Base-by-base conservation (phyloP, 2,888 invertebrate species). In the Dasysyrphus albostriatus region DNA sequence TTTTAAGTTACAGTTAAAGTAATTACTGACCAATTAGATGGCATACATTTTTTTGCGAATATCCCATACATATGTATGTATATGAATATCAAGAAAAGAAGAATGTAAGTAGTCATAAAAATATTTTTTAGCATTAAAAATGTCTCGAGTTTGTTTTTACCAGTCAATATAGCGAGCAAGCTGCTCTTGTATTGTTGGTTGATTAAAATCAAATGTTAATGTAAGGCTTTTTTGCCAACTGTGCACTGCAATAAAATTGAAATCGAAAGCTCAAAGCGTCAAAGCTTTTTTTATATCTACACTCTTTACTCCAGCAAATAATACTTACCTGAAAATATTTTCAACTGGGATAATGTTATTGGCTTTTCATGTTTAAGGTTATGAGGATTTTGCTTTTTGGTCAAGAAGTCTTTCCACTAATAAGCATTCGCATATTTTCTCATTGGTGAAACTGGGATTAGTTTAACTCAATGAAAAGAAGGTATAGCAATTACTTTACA, bases 291-390 rank as follows among this genome's bases (percentile, higher is more conserved):
- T 24, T 7, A 16, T 29, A n/a, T 42, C 39, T 61, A 47, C 51
- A 51, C 34, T 10, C 63, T 39, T 51, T 4, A 42, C 12, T 16
- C 32, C 19, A 14, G n/a, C 42, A 42, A 63, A 47, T 42, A 44
- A 34, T 24, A 29, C n/a, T n/a, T n/a, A n/a, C 3, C n/a, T 2
- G 34, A 29, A 49, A 54, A 87, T 69, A 70, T 63, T 78, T 73
- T 47, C 12, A 72, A 29, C 47, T 67, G n/a, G 61, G 47, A 81
- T 67, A 84, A 73, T 47, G 59, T 63, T 82, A 82, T 87, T 70
- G 70, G 82, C 67, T 87, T 87, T 87, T 59, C 73, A 65, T 79
- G 65, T 70, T 76, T 59, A 49, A 49, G 39, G 70, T 70, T 74
- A 74, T 70, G 37, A 58, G 63, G 42, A 67, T 61, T 67, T 47